Evolutionary conservation across 2,888 invertebrate species (phyloP).

Genomic region (Melipona beecheii): DNA sequence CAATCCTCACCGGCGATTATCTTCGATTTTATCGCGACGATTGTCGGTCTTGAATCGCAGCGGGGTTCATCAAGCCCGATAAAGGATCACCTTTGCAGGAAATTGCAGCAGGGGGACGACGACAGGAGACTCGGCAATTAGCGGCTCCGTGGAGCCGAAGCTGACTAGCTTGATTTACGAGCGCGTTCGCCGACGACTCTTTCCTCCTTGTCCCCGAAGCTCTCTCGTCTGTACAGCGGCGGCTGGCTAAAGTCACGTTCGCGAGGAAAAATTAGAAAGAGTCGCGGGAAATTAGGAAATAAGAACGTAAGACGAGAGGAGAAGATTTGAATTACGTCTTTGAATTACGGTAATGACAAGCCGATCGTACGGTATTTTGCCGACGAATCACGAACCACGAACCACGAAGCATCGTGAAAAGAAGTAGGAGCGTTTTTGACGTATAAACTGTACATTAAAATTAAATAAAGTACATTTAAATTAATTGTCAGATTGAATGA

Average conservation of each 20-base stretch:
- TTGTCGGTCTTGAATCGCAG: conserved; percentile 51
- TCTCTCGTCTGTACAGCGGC: neutral
- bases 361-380: no score
- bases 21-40: conserved; percentile 52
- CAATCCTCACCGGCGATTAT: conserved; percentile 44
- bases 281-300: no score
- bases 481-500: no score
- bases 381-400: no score
- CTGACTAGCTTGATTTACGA: conserved; percentile 45
- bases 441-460: no score
- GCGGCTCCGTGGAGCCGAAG: conserved; percentile 24
- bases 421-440: no score
- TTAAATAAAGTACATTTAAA: no score
- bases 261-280: neutral
- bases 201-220: neutral
- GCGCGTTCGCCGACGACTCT: neutral
- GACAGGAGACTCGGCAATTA: conserved; percentile 54
- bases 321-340: no score
- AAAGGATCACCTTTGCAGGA: conserved; percentile 49
- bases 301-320: no score
- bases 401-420: no score
- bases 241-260: conserved; percentile 32
- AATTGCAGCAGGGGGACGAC: conserved; percentile 37
- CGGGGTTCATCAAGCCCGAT: conserved; percentile 58
- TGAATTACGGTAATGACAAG: no score